These are phyloP conservation scores for Gymnoscopelus microlampas DNA, from an alignment of 2,797 vertebrate species.

Conservation along the genomic window DNA sequence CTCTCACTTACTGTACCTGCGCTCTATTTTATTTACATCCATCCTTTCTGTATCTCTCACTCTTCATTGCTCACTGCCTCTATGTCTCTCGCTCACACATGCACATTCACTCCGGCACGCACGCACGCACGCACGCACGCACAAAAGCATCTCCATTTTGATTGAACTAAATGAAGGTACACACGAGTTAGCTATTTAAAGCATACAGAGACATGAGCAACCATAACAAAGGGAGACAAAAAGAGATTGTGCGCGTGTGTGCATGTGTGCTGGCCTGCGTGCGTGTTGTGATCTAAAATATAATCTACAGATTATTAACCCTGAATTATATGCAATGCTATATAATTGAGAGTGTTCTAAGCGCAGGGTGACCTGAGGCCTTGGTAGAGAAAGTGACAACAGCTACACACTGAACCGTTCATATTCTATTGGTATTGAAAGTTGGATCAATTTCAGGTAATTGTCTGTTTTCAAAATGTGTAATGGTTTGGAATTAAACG, in stretches of 20 bases:
- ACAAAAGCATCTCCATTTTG: conserved; percentile 40
- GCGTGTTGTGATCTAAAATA: conserved; percentile 46
- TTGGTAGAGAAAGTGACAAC: too few relatives aligned
- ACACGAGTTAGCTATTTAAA: conserved; percentile 32
- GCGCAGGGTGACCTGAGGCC: too few relatives aligned
- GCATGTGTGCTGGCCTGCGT: not conserved
- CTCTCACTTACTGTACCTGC: too few relatives aligned
- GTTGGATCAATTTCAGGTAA: too few relatives aligned
- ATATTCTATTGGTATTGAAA: too few relatives aligned
- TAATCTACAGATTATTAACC: too few relatives aligned
- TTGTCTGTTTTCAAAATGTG: too few relatives aligned
- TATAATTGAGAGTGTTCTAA: too few relatives aligned
- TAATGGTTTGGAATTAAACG: too few relatives aligned
- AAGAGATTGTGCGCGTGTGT: not conserved
- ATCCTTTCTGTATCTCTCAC: not conserved
- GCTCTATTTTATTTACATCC: not conserved
- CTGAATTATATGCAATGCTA: too few relatives aligned
- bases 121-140: not conserved
- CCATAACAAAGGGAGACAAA: not conserved
- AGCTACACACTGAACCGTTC: too few relatives aligned
- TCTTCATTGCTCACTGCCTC: not conserved
- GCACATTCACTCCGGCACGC: conserved; percentile 14
- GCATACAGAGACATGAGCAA: conserved; percentile 12
- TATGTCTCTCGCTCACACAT: conserved; percentile 1
- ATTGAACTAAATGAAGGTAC: conserved; percentile 52